These are phyloP conservation scores for Lamprologus lemairii DNA, from an alignment of 2,113 vertebrate species.

Conservation along the genomic window DNA sequence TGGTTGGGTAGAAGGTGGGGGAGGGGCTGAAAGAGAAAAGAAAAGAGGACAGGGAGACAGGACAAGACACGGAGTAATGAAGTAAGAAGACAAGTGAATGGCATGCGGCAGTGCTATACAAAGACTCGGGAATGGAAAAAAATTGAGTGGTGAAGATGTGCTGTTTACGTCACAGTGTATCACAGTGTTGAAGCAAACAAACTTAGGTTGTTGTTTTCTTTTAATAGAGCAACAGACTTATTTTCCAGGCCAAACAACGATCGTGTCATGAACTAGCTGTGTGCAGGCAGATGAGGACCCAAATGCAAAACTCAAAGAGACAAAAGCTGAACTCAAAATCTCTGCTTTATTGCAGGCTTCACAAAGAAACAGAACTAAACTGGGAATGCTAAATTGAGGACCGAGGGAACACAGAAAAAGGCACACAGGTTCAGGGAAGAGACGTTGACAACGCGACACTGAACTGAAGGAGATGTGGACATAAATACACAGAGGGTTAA, in stretches of 20 bases:
- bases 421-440: neutral
- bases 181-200: neutral
- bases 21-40: neutral
- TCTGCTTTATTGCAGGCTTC: neutral
- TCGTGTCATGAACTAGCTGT: neutral
- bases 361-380: neutral
- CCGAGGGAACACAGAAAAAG: neutral
- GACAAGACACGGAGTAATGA: neutral
- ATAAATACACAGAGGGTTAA: neutral
- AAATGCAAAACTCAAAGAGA: neutral
- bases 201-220: neutral
- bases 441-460: accelerated
- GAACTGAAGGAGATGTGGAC: neutral
- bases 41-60: neutral
- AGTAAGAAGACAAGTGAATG: neutral
- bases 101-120: neutral
- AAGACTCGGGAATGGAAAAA: neutral
- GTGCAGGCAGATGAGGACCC: neutral
- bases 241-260: neutral
- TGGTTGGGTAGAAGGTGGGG: neutral
- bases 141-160: neutral
- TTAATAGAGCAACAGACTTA: neutral
- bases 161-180: neutral
- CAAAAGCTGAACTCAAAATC: neutral
- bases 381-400: neutral